Evolutionary conservation across 2,113 vertebrate species (phyloP).

Genomic region (Pogonocichla stellata): DNA sequence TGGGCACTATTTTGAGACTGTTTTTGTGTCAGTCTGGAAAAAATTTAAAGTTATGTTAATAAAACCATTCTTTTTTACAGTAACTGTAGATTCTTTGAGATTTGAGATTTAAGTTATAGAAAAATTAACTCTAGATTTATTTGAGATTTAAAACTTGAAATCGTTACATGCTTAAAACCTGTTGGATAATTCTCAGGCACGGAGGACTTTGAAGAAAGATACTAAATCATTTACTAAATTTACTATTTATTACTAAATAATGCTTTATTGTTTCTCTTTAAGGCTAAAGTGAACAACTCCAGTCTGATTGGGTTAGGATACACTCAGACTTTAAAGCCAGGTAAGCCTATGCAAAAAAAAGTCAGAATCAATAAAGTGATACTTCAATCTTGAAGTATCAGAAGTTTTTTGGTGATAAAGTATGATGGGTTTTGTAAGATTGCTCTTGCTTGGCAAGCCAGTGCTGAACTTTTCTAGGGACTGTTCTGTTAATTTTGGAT

Average conservation of each 20-base stretch:
- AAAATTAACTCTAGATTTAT: background rate
- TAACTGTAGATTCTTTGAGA: background rate
- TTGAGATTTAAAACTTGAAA: background rate
- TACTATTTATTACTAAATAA: background rate
- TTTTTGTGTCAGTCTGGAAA: background rate
- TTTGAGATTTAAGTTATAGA: background rate
- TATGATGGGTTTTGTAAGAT: background rate
- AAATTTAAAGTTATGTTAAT: background rate
- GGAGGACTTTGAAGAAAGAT: background rate
- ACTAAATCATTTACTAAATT: background rate
- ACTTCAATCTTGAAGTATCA: background rate
- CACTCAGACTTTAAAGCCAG: conserved; percentile 95
- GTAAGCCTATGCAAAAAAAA: conserved; percentile 68
- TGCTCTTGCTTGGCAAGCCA: background rate
- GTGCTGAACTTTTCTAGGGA: background rate
- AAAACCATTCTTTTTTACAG: background rate
- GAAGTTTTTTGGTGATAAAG: background rate
- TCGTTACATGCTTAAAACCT: background rate
- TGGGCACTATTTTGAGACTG: background rate
- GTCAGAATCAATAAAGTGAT: background rate
- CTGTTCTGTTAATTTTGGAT: background rate
- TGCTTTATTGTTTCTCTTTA: background rate
- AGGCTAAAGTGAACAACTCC: conserved; percentile 99
- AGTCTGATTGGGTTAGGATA: conserved; percentile 97
- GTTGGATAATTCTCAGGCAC: background rate